Conservation (phyloP, 2,113 vertebrate genomes). For the Indicator maculatus region DNA sequence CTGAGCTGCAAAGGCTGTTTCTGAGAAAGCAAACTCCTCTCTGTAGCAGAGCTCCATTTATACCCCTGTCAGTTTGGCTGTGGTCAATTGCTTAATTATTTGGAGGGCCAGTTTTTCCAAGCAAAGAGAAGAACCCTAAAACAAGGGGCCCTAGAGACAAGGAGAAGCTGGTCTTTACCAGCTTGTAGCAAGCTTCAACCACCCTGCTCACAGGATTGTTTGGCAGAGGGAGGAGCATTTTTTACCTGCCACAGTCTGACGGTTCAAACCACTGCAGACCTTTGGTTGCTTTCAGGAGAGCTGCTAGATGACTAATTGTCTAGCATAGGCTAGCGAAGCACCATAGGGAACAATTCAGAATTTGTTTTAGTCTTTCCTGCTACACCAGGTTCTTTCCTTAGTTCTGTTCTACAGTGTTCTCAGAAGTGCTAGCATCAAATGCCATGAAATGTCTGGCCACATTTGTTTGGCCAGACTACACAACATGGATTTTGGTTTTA, state of each 20-base stretch:
- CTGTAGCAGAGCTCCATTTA: too few species aligned
- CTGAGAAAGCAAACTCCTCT: too few species aligned
- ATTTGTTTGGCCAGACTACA: not conserved
- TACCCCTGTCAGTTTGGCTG: too few species aligned
- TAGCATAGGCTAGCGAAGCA: not conserved
- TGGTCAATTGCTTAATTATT: too few species aligned
- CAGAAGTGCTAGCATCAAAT: not conserved
- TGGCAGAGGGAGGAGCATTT: too few species aligned
- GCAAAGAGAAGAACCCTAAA: too few species aligned
- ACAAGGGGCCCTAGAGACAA: too few species aligned
- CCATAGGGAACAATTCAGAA: not conserved
- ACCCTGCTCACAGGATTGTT: too few species aligned
- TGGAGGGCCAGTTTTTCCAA: too few species aligned
- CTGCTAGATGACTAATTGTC: not conserved
- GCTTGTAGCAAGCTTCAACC: too few species aligned
- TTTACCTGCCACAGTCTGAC: not conserved
- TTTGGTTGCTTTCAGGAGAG: not conserved
- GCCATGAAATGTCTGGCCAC: not conserved
- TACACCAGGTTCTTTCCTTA: not conserved
- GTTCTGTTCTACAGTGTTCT: not conserved
- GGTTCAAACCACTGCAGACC: not conserved
- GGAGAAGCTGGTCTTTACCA: too few species aligned
- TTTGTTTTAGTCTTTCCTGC: not conserved
- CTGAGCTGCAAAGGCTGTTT: too few species aligned
- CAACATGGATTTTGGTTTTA: not conserved